Evolutionary conservation across 2,888 invertebrate genomes (phyloP).

Genomic region (Pheosia gnoma): DNA sequence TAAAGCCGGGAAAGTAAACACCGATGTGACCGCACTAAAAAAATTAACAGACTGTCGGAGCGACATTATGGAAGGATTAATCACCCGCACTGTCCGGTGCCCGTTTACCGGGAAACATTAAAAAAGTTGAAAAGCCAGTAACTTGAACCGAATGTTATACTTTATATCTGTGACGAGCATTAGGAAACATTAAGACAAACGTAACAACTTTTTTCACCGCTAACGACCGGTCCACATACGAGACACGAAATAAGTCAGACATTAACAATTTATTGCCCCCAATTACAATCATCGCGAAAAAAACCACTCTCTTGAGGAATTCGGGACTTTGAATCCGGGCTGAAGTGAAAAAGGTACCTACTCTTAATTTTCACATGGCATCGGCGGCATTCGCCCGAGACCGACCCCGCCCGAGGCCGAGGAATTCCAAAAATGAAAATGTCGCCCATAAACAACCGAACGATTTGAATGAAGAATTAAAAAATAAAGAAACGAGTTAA

Average conservation of each 20-base stretch:
- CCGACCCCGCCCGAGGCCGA: conserved; percentile 46
- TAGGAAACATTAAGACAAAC: conserved; percentile 67
- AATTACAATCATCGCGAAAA: conserved; percentile 80
- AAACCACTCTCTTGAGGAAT: conserved; percentile 67
- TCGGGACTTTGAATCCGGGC: conserved; percentile 67
- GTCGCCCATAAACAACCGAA: conserved; percentile 81
- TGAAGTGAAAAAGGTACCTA: conserved; percentile 72
- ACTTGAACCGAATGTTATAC: conserved; percentile 60
- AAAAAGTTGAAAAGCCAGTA: conserved; percentile 61
- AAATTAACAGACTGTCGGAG: conserved; percentile 52
- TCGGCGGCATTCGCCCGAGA: conserved; percentile 67
- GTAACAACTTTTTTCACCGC: conserved; percentile 63
- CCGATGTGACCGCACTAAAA: conserved; percentile 49
- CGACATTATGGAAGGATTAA: conserved; percentile 71
- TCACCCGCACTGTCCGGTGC: conserved; percentile 42
- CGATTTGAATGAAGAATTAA: conserved; percentile 80
- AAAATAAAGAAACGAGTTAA: conserved; percentile 70
- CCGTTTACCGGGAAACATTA: conserved; percentile 68
- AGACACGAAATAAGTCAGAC: conserved; percentile 68
- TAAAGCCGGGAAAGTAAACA: conserved; percentile 59
- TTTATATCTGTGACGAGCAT: conserved; percentile 60
- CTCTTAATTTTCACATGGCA: conserved; percentile 79
- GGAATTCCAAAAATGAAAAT: conserved; percentile 83
- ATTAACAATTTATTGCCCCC: conserved; percentile 78
- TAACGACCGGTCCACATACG: conserved; percentile 61